Base-by-base conservation (phyloP, 1,140 invertebrate species). In the Drosophila bocqueti region DNA sequence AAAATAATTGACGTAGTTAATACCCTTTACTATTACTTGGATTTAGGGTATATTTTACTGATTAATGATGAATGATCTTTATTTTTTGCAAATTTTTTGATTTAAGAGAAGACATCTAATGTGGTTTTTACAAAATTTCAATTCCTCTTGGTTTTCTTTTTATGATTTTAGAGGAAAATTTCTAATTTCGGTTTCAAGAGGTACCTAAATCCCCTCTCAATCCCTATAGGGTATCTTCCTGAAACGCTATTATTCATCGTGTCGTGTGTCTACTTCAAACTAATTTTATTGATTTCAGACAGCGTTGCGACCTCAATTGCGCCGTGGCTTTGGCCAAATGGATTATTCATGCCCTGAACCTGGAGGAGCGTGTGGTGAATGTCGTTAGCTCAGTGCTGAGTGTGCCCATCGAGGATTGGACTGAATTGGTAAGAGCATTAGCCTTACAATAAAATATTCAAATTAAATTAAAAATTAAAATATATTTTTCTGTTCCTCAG, bases 341-440 rank as follows among this genome's bases (percentile, higher is more conserved):
- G 71, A 91, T 93, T 60, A 86, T 92, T 73, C 76, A 81, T 36
- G 82, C 72, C 21, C 46, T 93, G 60, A 81, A 86, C 74, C 62
- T 93, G 68, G 92, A 92, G 72, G 86, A 91, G 57, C 91, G 91
- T 29, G 79, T 92, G 5, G 79, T 89, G 24, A 93, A 93, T 40
- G 79, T 91, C 31, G 73, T 93, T 7, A 73, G 47, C 18, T 85
- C 91, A 8, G 81, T 93, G 11, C 49, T 93, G 15, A 83, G 77
- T 40, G 79, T 82, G 40, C 92, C 92, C 15, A 79, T 92, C 8
- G 81, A 92, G 54, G 92, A 93, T 64, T 93, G 91, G 91, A 81
- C 80, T 1, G 91, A 93, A 67, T 38, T 90, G 78, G 92, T 93
- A 54, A 40, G 52, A 31, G 36, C 1, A 18, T 24, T 3, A 31